Percentiles rank a stretch among this genome's conserved stretches.
These are phyloP conservation scores for Dexiosoma caninum DNA, from an alignment of 2,888 invertebrate genomes.

Conservation along the genomic window DNA sequence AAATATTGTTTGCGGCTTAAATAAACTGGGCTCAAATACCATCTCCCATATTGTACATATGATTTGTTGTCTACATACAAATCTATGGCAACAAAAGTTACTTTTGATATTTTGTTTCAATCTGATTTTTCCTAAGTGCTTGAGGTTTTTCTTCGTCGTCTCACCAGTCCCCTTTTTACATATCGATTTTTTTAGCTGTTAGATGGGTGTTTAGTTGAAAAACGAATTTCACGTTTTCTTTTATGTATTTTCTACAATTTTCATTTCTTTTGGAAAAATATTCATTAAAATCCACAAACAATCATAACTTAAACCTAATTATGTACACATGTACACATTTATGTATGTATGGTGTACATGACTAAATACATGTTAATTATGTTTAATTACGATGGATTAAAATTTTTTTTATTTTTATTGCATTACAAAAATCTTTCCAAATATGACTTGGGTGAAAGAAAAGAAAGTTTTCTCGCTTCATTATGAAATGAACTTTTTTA, in stretches of 20 bases:
- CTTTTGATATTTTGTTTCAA: constrained; percentile 19
- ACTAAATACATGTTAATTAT: neutral
- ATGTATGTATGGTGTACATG: no score
- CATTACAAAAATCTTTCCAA: constrained; percentile 20
- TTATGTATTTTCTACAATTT: neutral
- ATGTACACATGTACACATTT: neutral
- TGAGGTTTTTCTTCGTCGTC: neutral
- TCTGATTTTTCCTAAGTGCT: neutral
- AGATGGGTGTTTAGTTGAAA: constrained; percentile 1
- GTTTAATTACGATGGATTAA: constrained; percentile 1
- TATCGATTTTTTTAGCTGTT: constrained; percentile 56
- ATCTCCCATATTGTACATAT: constrained; percentile 17
- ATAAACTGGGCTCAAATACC: constrained; percentile 47
- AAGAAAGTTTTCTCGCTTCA: constrained; percentile 52
- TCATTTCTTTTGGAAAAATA: neutral
- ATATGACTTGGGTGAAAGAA: constrained; percentile 5
- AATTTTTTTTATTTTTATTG: neutral
- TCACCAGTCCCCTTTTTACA: constrained; percentile 3
- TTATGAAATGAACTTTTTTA: constrained; percentile 19
- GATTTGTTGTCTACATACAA: constrained; percentile 14
- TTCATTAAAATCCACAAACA: no score
- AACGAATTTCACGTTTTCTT: constrained; percentile 24
- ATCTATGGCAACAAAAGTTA: constrained; percentile 54
- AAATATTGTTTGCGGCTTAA: constrained; percentile 34
- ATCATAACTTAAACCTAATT: neutral